These are phyloP conservation scores for Dicyrtomina minuta DNA, from an alignment of 2,888 invertebrate species.

Conservation along the genomic window DNA sequence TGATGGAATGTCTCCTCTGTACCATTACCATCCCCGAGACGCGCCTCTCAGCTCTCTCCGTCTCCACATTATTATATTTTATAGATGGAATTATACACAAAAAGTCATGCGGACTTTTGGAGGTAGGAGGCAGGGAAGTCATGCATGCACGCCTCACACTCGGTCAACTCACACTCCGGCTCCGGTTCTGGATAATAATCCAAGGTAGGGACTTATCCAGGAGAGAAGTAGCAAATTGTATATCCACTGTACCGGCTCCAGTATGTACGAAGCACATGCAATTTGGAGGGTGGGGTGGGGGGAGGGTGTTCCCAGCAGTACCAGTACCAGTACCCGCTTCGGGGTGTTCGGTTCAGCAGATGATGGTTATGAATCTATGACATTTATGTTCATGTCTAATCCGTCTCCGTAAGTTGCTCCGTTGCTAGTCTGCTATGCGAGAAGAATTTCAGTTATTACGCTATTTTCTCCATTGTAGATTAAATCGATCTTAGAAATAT, in stretches of 20 bases:
- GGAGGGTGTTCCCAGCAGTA: too few species aligned
- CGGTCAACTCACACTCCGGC: slow-evolving; percentile 7
- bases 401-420: neutral
- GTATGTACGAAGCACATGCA: too few species aligned
- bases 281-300: too few species aligned
- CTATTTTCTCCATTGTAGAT: slow-evolving; percentile 19
- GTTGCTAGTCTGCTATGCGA: neutral
- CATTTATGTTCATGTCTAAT: slow-evolving; percentile 6
- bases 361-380: neutral
- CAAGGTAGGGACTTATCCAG: too few species aligned
- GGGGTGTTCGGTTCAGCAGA: neutral
- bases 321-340: too few species aligned
- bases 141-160: slow-evolving; percentile 1
- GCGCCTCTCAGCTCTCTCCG: slow-evolving; percentile 9
- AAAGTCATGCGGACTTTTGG: too few species aligned
- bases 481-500: slow-evolving; percentile 13
- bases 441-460: slow-evolving; percentile 26
- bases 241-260: too few species aligned
- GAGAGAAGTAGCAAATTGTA: too few species aligned
- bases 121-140: neutral
- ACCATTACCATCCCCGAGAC: slow-evolving; percentile 21
- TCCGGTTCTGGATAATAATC: too few species aligned
- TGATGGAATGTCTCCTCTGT: slow-evolving; percentile 28
- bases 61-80: slow-evolving; percentile 21
- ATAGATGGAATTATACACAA: slow-evolving; percentile 19